Conservation (phyloP, 1,140 invertebrate species). For the Sarcophaga peregrina region DNA sequence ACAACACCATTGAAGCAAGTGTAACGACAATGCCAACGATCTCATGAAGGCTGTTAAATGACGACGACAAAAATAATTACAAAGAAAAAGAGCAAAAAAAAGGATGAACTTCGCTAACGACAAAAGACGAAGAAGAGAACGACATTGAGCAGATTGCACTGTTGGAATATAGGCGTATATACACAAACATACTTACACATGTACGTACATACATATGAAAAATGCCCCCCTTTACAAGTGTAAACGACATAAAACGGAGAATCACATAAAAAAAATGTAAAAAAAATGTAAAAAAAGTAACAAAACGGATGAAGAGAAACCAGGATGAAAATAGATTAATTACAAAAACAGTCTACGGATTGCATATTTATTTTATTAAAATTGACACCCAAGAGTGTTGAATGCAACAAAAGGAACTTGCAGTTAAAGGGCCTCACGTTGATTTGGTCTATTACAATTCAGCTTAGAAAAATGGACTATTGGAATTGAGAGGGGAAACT, state of each 20-base stretch:
- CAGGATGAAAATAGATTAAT: slow-evolving; percentile 38
- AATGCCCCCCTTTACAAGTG: slow-evolving; percentile 30
- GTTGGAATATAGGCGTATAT: no score
- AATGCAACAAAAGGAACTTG: not conserved
- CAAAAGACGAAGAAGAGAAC: slow-evolving; percentile 11
- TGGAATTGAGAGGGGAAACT: no score
- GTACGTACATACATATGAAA: not conserved
- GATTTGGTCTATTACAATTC: no score
- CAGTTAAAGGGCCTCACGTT: not conserved
- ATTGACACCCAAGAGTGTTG: not conserved
- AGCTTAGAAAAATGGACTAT: no score
- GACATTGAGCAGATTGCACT: slow-evolving; percentile 36
- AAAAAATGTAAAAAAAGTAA: not conserved
- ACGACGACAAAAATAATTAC: not conserved
- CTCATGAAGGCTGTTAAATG: slow-evolving; percentile 32
- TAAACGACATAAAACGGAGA: slow-evolving; percentile 19
- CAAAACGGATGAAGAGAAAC: slow-evolving; percentile 2
- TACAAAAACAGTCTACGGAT: slow-evolving; percentile 30
- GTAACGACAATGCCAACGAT: slow-evolving; percentile 39
- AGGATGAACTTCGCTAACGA: not conserved
- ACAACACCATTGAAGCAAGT: slow-evolving; percentile 26
- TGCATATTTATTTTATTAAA: slow-evolving; percentile 9
- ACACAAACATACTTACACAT: no score
- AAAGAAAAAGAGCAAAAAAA: not conserved
- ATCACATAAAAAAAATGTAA: not conserved